A percentile compares a stretch with the other conserved stretches of the same genome.
phyloP scores from a whole-genome alignment of 2,113 vertebrate genomes.

The Micromys minutus region DNA sequence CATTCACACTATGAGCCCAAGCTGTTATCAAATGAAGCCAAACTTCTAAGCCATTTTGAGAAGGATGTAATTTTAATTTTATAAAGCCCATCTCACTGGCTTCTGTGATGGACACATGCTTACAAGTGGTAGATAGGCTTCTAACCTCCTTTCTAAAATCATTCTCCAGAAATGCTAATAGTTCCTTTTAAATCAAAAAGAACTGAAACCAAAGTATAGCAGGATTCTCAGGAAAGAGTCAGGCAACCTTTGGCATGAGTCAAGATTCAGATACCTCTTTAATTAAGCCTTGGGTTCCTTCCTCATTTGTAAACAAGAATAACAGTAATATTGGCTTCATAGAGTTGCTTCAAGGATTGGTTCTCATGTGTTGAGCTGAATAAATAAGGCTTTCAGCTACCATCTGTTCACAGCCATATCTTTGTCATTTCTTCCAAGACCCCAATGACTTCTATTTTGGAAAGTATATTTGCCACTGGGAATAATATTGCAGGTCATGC shows the following conservation, averaged over 20 bases:
- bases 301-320: background rate
- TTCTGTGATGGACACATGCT: background rate
- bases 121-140: background rate
- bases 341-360: background rate
- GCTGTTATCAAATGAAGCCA: background rate
- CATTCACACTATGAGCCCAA: background rate
- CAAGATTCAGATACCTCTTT: constrained; percentile 34
- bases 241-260: background rate
- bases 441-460: background rate
- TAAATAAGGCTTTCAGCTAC: background rate
- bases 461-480: background rate
- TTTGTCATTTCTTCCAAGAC: constrained; percentile 23
- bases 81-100: background rate
- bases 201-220: background rate
- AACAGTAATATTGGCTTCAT: background rate
- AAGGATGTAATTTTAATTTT: background rate
- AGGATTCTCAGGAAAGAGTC: background rate
- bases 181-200: background rate
- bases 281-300: constrained; percentile 43
- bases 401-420: background rate
- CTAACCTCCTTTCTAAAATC: background rate
- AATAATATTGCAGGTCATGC: background rate
- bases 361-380: background rate
- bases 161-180: background rate
- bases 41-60: background rate